These are phyloP conservation scores for Lysiphlebus fabarum DNA, from an alignment of 1,140 invertebrate species.

Conservation along the genomic window DNA sequence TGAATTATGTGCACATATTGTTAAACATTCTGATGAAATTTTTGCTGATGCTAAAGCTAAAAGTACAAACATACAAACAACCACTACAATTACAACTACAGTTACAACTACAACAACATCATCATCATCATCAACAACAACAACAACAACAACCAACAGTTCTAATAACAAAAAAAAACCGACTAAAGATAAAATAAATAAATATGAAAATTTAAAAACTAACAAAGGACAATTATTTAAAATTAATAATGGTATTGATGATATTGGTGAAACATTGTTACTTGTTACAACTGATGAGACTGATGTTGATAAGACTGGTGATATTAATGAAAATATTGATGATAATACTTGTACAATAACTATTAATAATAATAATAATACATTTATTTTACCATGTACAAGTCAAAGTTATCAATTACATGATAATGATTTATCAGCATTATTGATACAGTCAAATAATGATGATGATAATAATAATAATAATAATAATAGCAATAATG, in stretches of 20 bases:
- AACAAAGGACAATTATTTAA: not conserved
- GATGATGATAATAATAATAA: too few species aligned
- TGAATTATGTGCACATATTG: constrained; percentile 56
- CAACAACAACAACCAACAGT: constrained; percentile 23
- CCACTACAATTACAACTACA: too few species aligned
- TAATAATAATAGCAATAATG: too few species aligned
- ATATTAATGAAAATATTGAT: constrained; percentile 21
- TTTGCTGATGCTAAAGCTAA: constrained; percentile 53
- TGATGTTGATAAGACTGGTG: constrained; percentile 26
- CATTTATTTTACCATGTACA: too few species aligned
- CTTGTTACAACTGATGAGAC: constrained; percentile 31
- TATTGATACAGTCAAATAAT: too few species aligned
- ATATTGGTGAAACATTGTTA: constrained; percentile 28
- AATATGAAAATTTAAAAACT: not conserved
- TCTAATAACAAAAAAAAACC: constrained; percentile 16
- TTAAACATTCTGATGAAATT: constrained; percentile 56
- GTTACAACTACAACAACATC: too few species aligned
- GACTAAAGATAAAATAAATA: not conserved
- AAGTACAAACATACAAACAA: constrained; percentile 32
- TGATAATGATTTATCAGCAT: too few species aligned
- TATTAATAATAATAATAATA: not conserved
- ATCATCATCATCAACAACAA: too few species aligned
- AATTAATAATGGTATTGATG: constrained; percentile 8
- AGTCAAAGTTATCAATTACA: too few species aligned
- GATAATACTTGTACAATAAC: not conserved